These are phyloP conservation scores for Stigmatopora nigra DNA, from an alignment of 2,113 vertebrate genomes.

Conservation along the genomic window DNA sequence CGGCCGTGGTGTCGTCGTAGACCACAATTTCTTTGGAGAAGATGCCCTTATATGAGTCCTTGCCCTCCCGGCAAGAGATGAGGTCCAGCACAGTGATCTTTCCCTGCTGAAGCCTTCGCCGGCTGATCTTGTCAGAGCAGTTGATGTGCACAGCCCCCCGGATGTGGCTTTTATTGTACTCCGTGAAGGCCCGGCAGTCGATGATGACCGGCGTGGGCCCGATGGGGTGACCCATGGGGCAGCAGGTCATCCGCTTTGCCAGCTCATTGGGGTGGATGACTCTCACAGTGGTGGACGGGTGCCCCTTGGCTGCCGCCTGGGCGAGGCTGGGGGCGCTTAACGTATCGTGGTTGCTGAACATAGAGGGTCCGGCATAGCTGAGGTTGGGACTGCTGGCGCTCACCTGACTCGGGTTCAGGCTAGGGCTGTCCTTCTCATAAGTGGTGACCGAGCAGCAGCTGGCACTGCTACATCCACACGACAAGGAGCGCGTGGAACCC, in stretches of 20 bases:
- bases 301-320: constrained; percentile 56
- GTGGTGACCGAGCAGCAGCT: constrained; percentile 97
- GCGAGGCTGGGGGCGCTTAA: constrained; percentile 76
- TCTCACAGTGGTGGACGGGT: constrained; percentile 67
- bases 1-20: constrained; percentile 92
- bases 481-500: constrained; percentile 97
- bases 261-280: constrained; percentile 90
- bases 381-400: constrained; percentile 74
- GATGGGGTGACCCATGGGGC: constrained; percentile 82
- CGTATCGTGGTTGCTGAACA: constrained; percentile 81
- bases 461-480: constrained; percentile 98
- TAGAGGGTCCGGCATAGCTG: constrained; percentile 73
- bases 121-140: constrained; percentile 97
- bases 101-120: constrained; percentile 91
- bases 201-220: constrained; percentile 90
- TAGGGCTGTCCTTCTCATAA: constrained; percentile 85
- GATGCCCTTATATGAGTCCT: constrained; percentile 95
- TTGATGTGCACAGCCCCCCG: constrained; percentile 96
- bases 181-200: constrained; percentile 96
- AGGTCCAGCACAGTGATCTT: constrained; percentile 98
- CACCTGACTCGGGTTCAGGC: constrained; percentile 80
- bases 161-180: constrained; percentile 98
- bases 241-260: constrained; percentile 91
- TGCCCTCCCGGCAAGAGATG: constrained; percentile 91
- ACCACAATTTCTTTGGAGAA: constrained; percentile 99